Evolutionary conservation across 2,888 invertebrate genomes (phyloP).

Genomic region (Amblyjoppa proteus): DNA sequence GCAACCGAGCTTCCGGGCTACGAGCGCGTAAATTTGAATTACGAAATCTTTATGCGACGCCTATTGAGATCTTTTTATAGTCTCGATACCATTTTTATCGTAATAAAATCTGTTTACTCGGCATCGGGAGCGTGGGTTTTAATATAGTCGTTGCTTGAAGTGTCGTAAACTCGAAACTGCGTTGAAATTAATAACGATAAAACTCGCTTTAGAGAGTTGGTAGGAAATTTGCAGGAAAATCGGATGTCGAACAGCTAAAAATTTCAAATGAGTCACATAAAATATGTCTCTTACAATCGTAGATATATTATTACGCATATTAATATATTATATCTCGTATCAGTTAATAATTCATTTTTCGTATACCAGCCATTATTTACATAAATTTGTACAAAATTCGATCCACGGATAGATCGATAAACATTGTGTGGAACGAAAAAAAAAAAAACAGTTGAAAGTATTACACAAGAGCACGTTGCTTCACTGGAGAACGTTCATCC

Average conservation of each 20-base stretch:
- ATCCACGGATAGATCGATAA: conserved; percentile 20
- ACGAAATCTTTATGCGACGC: conserved; percentile 3
- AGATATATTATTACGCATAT: conserved; percentile 55
- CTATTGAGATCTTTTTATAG: background rate
- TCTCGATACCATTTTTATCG: background rate
- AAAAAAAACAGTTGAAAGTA: conserved; percentile 63
- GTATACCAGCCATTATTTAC: conserved; percentile 78
- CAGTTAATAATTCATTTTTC: conserved; percentile 71
- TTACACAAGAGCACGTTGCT: conserved; percentile 66
- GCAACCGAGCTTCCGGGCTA: conserved; percentile 29
- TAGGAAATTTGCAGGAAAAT: conserved; percentile 15
- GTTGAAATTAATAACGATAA: background rate
- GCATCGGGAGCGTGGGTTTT: background rate
- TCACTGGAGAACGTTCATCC: conserved; percentile 42
- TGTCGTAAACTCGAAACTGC: background rate
- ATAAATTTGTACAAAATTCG: conserved; percentile 77
- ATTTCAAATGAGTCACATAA: background rate
- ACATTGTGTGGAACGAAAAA: conserved; percentile 57
- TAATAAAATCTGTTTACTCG: too few relatives aligned
- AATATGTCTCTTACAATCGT: conserved; percentile 31
- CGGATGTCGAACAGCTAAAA: background rate
- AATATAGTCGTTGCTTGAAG: background rate
- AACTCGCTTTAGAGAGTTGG: background rate
- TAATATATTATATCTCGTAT: conserved; percentile 72
- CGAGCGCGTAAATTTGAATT: conserved; percentile 54